A percentile compares a stretch with the other conserved stretches of the same genome.
phyloP scores from a whole-genome alignment of 2,797 vertebrate species.

The Echeneis naucrates region DNA sequence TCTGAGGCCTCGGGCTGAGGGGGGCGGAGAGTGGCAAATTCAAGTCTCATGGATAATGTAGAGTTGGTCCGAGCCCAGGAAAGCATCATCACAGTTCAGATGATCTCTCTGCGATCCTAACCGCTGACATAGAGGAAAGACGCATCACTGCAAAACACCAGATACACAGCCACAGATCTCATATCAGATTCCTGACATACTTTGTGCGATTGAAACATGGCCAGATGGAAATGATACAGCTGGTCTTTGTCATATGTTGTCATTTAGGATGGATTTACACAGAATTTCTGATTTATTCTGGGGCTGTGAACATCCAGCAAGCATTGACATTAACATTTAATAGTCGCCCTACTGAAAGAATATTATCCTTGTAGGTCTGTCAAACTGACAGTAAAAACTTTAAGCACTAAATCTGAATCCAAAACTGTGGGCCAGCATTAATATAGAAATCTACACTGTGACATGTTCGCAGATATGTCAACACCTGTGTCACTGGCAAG shows the following conservation, averaged over 20 bases:
- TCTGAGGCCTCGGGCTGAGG: slow-evolving; percentile 44
- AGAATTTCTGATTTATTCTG: slow-evolving; percentile 53
- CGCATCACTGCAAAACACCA: slow-evolving; percentile 74
- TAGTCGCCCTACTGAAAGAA: slow-evolving; percentile 26
- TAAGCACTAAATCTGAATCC: slow-evolving; percentile 13
- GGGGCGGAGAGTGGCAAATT: slow-evolving; percentile 47
- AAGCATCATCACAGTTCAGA: slow-evolving; percentile 74
- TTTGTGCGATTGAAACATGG: slow-evolving; percentile 71
- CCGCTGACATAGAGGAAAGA: slow-evolving; percentile 80
- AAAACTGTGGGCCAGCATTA: slow-evolving; percentile 20
- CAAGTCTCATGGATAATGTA: slow-evolving; percentile 63
- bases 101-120: slow-evolving; percentile 73
- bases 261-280: slow-evolving; percentile 58
- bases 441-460: slow-evolving; percentile 52
- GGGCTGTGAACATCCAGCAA: slow-evolving; percentile 46
- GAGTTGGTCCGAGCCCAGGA: slow-evolving; percentile 70
- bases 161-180: slow-evolving; percentile 68
- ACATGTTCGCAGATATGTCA: slow-evolving; percentile 53
- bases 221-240: slow-evolving; percentile 70
- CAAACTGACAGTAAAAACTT: slow-evolving; percentile 46
- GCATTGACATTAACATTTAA: slow-evolving; percentile 38
- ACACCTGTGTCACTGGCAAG: slow-evolving; percentile 70
- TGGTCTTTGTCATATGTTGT: slow-evolving; percentile 62
- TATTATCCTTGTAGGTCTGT: slow-evolving; percentile 42
- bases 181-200: slow-evolving; percentile 77